These are phyloP conservation scores for Ennomos erosarius DNA, from an alignment of 2,888 invertebrate species.

Conservation along the genomic window DNA sequence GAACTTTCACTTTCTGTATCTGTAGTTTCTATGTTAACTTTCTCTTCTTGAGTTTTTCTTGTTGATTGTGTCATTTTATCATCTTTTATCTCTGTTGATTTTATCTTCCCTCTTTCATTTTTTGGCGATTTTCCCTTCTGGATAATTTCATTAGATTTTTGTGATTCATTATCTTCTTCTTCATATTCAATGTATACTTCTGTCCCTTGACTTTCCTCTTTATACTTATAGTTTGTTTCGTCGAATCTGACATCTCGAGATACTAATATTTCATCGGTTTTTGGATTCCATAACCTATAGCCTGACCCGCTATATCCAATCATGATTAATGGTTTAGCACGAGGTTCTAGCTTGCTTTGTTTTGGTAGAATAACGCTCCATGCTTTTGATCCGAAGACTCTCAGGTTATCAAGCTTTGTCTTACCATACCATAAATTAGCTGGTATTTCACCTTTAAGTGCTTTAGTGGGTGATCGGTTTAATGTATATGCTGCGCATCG, in stretches of 20 bases:
- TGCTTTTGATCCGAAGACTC: slow-evolving; percentile 17
- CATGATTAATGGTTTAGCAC: slow-evolving; percentile 18
- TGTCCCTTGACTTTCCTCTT: neutral
- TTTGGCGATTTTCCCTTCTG: neutral
- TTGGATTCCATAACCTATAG: slow-evolving; percentile 26
- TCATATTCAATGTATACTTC: neutral
- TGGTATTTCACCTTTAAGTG: neutral
- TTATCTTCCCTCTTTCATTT: neutral
- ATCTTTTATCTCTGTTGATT: no score
- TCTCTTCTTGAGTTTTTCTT: no score
- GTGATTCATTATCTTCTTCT: slow-evolving; percentile 7
- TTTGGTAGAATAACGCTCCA: slow-evolving; percentile 16
- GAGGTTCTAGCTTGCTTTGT: slow-evolving; percentile 10
- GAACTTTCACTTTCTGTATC: neutral
- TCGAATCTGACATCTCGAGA: slow-evolving; percentile 29
- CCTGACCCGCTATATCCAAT: slow-evolving; percentile 26
- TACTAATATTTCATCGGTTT: slow-evolving; percentile 18
- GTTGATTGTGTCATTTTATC: no score
- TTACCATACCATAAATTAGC: neutral
- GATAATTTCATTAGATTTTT: neutral
- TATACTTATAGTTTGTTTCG: slow-evolving; percentile 15
- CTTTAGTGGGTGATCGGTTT: no score
- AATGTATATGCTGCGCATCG: no score
- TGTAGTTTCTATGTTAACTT: neutral
- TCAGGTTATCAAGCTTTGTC: neutral